Evolutionary conservation across 1,140 invertebrate species (phyloP), one percentile per base, ranked within the genome.

Genomic region (Caenorhabditis brenneri): DNA sequence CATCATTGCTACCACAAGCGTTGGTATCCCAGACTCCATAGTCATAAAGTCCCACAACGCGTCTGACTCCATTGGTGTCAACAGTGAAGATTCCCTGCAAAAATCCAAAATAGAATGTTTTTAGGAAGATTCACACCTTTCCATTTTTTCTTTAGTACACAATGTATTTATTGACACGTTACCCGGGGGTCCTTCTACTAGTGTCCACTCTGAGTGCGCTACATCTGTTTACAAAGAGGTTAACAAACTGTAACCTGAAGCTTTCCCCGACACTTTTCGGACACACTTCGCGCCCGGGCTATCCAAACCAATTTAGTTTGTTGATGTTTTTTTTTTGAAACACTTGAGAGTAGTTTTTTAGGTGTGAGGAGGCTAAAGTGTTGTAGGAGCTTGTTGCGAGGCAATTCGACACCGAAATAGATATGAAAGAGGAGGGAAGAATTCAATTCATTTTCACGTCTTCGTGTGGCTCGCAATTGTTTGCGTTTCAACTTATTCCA

Each of bases 1-100:
- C 89, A 85, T 90, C 89, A 69, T 90, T 83, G 46, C 89, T 87
- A 74, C 87, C 87, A 53, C 89, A 90, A 5, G 89, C 89, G 81
- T 87, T 87, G 33, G 84, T 51, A 84, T 90, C 89, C 89, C 89
- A 90, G 7, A 87, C 85, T 55, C 89, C 89, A 74, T 91, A 90
- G 48, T 90, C 89, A 69, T 90, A 90, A 78, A 90, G 86, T 22
- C 88, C 89, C 10, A 90, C 86, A 36, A 90, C 89, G 27, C 81
- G 80, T 31, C 89, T 85, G 19, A 90, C 87, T 33, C 89, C 89
- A 27, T 85, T 81, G n/a, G 81, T 48, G 74, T 90, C 89, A 7
- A 90, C 86, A n/a, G 89, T 90, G 86, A 90, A 90, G 58, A 90
- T 87, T 24, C 89, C 89, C 89, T 90, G 33, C 48, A 90, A 65